phyloP scores from a whole-genome alignment of 2,888 invertebrate species.

The Leucophenga maculata region DNA sequence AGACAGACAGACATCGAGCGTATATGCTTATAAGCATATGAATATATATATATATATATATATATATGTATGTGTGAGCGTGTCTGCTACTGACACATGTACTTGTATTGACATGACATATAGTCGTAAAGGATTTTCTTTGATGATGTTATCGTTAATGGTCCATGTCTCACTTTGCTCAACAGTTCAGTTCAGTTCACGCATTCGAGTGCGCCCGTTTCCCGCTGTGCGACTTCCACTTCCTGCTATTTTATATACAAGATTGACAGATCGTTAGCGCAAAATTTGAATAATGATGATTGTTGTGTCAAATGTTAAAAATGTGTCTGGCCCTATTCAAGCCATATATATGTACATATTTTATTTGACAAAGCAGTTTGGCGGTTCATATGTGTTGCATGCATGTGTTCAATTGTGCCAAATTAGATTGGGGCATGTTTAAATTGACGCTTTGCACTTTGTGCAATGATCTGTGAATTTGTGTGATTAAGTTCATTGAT shows the following conservation, averaged over 20 bases:
- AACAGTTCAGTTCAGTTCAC: conserved; percentile 3
- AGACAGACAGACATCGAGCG: too few species aligned
- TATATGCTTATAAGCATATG: too few species aligned
- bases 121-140: conserved; percentile 62
- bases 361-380: too few species aligned
- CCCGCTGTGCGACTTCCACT: background rate
- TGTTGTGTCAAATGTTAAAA: conserved; percentile 24
- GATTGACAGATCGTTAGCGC: conserved; percentile 49
- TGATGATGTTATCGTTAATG: conserved; percentile 64
- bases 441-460: conserved; percentile 11
- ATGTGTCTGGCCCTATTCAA: background rate
- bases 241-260: background rate
- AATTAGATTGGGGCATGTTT: background rate
- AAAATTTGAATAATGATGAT: conserved; percentile 56
- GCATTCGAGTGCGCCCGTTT: background rate
- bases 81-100: conserved; percentile 22
- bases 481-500: conserved; percentile 44
- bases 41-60: background rate
- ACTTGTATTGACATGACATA: conserved; percentile 29
- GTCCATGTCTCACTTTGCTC: conserved; percentile 44
- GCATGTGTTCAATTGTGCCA: background rate
- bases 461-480: too few species aligned
- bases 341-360: conserved; percentile 31
- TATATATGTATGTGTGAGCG: conserved; percentile 27
- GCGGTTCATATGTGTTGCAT: conserved; percentile 24